These are phyloP conservation scores for Epinotia demarniana DNA, from an alignment of 2,888 invertebrate genomes.

Conservation along the genomic window DNA sequence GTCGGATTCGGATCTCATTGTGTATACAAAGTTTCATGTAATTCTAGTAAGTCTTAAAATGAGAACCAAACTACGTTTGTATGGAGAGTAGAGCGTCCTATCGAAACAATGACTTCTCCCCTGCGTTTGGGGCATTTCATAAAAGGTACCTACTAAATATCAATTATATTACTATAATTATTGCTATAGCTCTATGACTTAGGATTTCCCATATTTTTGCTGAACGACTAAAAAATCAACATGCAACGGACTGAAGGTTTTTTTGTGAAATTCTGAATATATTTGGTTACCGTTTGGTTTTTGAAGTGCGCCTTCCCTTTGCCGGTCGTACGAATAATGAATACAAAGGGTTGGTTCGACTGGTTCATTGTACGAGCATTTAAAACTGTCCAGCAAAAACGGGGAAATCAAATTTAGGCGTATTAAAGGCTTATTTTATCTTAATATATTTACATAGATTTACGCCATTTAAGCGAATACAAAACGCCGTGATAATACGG, in stretches of 20 bases:
- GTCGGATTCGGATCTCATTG: no score
- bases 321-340: no score
- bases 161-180: slow-evolving; percentile 7
- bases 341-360: no score
- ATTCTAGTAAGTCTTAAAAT: no score
- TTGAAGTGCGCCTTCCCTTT: no score
- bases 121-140: slow-evolving; percentile 5
- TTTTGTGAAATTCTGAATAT: background rate
- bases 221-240: background rate
- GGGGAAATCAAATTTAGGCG: background rate
- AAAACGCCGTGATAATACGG: background rate
- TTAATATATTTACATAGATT: slow-evolving; percentile 18
- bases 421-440: background rate
- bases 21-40: no score
- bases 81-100: no score
- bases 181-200: slow-evolving; percentile 8
- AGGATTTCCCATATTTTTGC: slow-evolving; percentile 12
- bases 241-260: background rate
- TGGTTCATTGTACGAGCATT: background rate
- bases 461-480: background rate
- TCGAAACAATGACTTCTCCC: background rate
- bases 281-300: no score
- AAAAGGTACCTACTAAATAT: background rate
- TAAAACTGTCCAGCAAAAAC: slow-evolving; percentile 9
- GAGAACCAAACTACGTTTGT: no score